Conservation (phyloP, 2,113 vertebrate species). For the Phalacrocorax pelagicus region DNA sequence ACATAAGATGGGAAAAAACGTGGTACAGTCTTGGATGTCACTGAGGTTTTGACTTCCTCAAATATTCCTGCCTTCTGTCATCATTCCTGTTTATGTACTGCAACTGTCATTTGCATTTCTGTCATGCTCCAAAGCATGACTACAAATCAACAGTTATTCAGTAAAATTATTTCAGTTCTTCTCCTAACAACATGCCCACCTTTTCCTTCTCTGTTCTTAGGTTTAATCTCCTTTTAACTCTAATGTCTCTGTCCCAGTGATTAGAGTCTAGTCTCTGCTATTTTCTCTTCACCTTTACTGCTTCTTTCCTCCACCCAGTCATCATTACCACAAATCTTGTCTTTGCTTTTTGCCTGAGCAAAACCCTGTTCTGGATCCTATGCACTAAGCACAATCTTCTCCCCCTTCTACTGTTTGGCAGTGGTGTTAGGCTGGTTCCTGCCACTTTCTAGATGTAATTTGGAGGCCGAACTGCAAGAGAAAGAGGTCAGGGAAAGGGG, state of each 20-base stretch:
- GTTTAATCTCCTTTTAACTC: background rate
- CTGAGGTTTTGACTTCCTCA: background rate
- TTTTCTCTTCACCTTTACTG: background rate
- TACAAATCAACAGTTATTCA: background rate
- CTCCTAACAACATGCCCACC: background rate
- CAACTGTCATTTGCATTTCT: background rate
- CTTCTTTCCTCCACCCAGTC: background rate
- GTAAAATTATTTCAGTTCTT: background rate
- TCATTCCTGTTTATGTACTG: background rate
- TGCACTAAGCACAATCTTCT: background rate
- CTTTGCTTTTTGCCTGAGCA: background rate
- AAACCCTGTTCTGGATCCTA: background rate
- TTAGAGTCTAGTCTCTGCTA: background rate
- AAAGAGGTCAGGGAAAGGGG: background rate
- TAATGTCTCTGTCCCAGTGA: background rate
- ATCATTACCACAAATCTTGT: background rate
- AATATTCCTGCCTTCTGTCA: background rate
- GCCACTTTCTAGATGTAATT: background rate
- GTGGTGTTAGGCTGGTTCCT: background rate
- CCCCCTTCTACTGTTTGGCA: background rate
- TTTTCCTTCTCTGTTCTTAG: background rate
- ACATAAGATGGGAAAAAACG: background rate
- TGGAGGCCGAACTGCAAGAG: background rate
- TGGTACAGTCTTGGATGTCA: background rate
- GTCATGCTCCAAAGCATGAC: background rate